Base-by-base conservation (phyloP, 2,888 invertebrate genomes). In the Epistrophe eligans region DNA sequence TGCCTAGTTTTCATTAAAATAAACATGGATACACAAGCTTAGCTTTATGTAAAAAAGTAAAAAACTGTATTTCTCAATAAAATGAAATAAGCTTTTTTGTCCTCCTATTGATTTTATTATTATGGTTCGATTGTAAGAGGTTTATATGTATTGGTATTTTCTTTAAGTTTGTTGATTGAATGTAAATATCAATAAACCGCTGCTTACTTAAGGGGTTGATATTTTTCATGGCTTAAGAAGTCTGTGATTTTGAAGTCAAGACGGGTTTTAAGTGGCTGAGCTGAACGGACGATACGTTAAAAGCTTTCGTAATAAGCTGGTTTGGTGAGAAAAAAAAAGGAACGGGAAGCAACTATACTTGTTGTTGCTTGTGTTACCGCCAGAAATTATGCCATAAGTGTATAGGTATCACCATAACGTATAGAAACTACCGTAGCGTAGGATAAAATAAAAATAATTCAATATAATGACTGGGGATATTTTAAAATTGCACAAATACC, bases 231-330 rank as follows among this genome's bases (percentile, higher is more conserved):
- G 74, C 67, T 77, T 55, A 32, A 66, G 57, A 70, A 55, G 24
- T 24, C 24, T 60, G 40, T 52, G 72, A n/a, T 8, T 15, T 67
- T 1, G 55, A 28, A 66, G 64, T 70, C 57, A 57, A 35, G 66
- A 60, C 40, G 38, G 38, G 64, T 60, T 84, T 80, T 4, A 55
- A 67, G 60, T 55, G 66, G 48, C 62, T 8, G 28, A 60, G 48
- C 55, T 4, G 28, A 60, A 43, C 32, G 35, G 45, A 19, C 55
- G 57, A 43, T 24, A 35, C 9, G 70, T 66, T 76, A 70, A 58
- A 67, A 84, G 81, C 76, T 81, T 73, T 84, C 77, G 77, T 81
- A 85, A 85, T 50, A 50, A 67, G 58, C 60, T 84, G 77, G 66
- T 84, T 80, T 76, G 71, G 70, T 66, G 71, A 70, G 55, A 32